Conservation (phyloP, 1,140 invertebrate species). For the Saccostrea echinata region DNA sequence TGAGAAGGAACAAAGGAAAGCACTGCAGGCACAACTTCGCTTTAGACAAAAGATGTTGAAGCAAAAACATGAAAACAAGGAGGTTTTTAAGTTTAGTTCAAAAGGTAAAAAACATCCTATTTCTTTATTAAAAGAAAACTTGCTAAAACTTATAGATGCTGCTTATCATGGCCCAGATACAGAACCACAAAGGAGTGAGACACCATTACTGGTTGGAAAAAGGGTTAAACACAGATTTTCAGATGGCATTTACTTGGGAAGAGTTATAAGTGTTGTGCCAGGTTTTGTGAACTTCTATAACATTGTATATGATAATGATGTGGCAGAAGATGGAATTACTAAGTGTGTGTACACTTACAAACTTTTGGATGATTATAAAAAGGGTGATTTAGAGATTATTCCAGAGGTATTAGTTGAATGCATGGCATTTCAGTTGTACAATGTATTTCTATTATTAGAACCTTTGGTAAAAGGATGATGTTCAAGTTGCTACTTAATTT, state of each 20-base stretch:
- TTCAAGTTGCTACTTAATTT: no score
- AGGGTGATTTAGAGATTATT: constrained; percentile 52
- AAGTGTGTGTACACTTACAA: constrained; percentile 51
- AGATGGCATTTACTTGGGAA: constrained; percentile 36
- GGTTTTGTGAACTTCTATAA: constrained; percentile 55
- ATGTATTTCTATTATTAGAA: no score
- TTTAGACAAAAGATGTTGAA: constrained; percentile 52
- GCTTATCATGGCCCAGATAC: background rate
- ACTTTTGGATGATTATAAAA: constrained; percentile 50
- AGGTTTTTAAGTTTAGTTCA: constrained; percentile 27
- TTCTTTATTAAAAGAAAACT: constrained; percentile 26
- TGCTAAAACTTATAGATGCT: constrained; percentile 2
- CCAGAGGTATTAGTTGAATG: background rate
- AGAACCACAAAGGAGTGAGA: background rate
- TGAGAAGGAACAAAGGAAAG: constrained; percentile 22
- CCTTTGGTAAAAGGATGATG: no score
- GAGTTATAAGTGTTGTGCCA: constrained; percentile 43
- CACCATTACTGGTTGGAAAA: constrained; percentile 52
- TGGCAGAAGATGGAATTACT: constrained; percentile 35
- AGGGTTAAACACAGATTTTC: constrained; percentile 50
- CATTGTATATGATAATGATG: constrained; percentile 48
- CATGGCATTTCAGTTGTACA: no score
- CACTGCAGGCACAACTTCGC: constrained; percentile 22
- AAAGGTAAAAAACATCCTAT: constrained; percentile 36
- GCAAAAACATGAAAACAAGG: constrained; percentile 14